A percentile compares a stretch with the other conserved stretches of the same genome.
Evolutionary conservation across 2,797 vertebrate genomes (phyloP).

Genomic region (Ambastaia sidthimunki): DNA sequence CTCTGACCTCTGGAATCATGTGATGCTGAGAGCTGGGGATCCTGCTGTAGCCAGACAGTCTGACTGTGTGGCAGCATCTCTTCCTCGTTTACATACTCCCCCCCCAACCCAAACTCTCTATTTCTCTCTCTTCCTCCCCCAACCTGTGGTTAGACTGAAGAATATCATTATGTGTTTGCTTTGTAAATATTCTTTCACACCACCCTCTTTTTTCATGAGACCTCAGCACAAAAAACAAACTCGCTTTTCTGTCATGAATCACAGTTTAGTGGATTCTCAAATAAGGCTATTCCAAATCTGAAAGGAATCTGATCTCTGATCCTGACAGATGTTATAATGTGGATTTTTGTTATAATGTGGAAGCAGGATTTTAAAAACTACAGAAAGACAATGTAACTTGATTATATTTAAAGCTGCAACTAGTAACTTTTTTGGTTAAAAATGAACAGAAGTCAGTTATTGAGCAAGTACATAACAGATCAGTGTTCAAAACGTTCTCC

Average conservation of each 20-base stretch:
- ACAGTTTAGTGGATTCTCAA: constrained; percentile 70
- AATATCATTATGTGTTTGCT: constrained; percentile 48
- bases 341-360: background rate
- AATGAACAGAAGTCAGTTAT: no score
- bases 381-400: no score
- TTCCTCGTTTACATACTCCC: constrained; percentile 58
- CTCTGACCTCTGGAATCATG: constrained; percentile 82
- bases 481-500: no score
- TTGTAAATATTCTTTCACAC: constrained; percentile 51
- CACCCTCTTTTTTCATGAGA: constrained; percentile 52
- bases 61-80: constrained; percentile 79
- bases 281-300: constrained; percentile 72
- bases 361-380: no score
- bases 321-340: background rate
- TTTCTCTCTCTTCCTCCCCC: constrained; percentile 40
- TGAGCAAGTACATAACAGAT: no score
- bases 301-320: constrained; percentile 73
- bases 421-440: no score
- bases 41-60: constrained; percentile 84
- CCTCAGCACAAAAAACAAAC: constrained; percentile 65
- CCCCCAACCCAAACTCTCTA: constrained; percentile 46
- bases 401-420: no score
- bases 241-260: constrained; percentile 59
- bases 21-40: constrained; percentile 82
- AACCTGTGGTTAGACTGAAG: constrained; percentile 20